Evolutionary conservation across 2,888 invertebrate species (phyloP), one percentile per base, ranked within the genome.

Genomic region (Drosophila prolongata): DNA sequence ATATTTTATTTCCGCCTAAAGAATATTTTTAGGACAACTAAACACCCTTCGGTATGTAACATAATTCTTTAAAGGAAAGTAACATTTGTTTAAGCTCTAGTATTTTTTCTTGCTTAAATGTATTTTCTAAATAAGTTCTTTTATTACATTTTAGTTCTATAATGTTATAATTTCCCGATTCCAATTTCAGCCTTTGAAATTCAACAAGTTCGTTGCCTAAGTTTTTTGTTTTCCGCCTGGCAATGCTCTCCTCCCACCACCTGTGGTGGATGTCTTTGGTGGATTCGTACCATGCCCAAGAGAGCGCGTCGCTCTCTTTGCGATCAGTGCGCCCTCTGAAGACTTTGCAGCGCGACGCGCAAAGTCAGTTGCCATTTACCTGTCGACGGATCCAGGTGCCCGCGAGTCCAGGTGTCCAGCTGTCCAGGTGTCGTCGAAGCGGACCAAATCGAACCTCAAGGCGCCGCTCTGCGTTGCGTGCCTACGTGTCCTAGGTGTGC

Each of bases 351-450:
- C 37, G 38, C 47, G 24, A 37, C 34, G n/a, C 24, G 35, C 42
- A 34, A 60, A 34, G 62, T 87, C 90, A 90, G 90, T 90, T 89
- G 81, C 79, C 77, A 84, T 90, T 90, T 90, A 88, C 79, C 90
- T 90, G 90, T 84, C 79, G 83, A 77, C 89, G 87, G 16, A 35
- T 35, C 49, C 16, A 35, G 49, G 49, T 49, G 49, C 35, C 34
- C 49, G 35, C 13, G 49, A 34, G 24, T 24, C 24, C 3, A 24
- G 24, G 24, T 24, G 24, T 24, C 24, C 24, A 24, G 24, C 24
- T 24, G 69, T 76, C 57, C 80, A 76, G 47, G 78, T 75, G 71
- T 79, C 78, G 88, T 53, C 77, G 69, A 52, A 56, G 80, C 85
- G 87, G 85, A 85, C 80, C 77, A 80, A 84, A 85, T 53, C 62